Base-by-base conservation (phyloP, 2,797 vertebrate species). In the Lithobates pipiens region DNA sequence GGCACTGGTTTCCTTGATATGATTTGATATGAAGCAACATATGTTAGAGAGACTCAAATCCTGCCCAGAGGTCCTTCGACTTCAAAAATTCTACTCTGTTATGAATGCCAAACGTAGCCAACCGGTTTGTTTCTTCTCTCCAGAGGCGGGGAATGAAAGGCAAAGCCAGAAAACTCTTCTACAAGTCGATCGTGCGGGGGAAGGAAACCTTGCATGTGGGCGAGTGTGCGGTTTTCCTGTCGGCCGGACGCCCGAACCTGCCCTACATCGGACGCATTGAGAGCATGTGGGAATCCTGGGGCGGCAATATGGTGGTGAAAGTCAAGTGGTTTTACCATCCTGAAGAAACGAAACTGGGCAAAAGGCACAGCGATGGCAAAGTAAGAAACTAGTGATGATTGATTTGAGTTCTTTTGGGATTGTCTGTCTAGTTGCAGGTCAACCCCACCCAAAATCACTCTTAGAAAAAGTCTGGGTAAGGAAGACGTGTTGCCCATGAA, bases 291-390 rank as follows among this genome's bases (percentile, higher is more conserved):
- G 98, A 99, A 91, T 98, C 98, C 0, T 99, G 98, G 98, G 97
- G 95, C 87, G 96, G 95, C 92, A 98, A 95, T 93, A 99, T 99
- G 98, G 97, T 99, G 89, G 98, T 99, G 75, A 97, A 96, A 91
- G 97, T 99, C 80, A 99, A 99, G 90, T 99, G 98, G 98, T 99
- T 99, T 94, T 99, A 99, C 92, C 98, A 99, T 90, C 98, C 98
- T 0, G 97, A 99, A 91, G 98, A 99, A 92, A 99, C 98, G 89
- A 98, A 97, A 91, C 90, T 98, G 78, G 97, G 96, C 85, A 99
- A 99, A 93, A 95, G 97, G 88, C 96, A 96, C 92, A 95, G 95
- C 8, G 97, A 99, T 10, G 97, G 97, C 91, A 98, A 98, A 97
- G 98, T 99, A 93, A 92, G 89, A 34, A 54, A 5, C 16, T 5